Conservation (phyloP, 1,140 invertebrate species). For the Coptotermes formosanus region DNA sequence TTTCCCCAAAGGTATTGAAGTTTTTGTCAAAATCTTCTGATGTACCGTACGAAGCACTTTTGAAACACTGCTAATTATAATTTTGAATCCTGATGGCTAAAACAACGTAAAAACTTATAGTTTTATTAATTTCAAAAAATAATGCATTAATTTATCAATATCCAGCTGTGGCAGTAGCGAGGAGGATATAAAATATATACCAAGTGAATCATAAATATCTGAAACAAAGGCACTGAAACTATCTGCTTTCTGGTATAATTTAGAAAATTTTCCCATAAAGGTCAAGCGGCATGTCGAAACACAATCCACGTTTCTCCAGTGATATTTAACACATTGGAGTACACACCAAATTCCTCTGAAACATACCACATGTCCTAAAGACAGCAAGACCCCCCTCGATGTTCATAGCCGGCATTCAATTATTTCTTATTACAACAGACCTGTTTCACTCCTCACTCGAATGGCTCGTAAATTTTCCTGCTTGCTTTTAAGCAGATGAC, state of each 20-base stretch:
- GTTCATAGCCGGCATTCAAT: neutral
- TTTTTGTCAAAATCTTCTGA: neutral
- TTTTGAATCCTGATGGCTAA: neutral
- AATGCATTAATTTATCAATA: neutral
- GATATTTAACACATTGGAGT: no score
- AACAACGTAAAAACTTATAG: neutral
- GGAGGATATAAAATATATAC: neutral
- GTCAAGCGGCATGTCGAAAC: no score
- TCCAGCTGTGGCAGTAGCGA: neutral
- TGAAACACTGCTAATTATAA: no score
- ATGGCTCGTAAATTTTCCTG: neutral
- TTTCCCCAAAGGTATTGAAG: no score
- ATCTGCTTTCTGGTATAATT: no score
- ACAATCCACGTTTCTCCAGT: no score
- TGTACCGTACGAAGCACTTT: neutral
- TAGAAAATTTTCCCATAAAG: no score
- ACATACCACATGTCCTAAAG: no score
- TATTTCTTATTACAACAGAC: neutral
- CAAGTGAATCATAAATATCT: neutral
- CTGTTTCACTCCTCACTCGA: neutral
- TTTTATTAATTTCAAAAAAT: neutral
- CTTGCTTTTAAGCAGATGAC: neutral
- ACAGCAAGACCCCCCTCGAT: no score
- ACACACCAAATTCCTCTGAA: no score
- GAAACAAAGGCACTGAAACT: neutral